Evolutionary conservation across 2,797 vertebrate genomes (phyloP).

Genomic region (Merluccius polli): DNA sequence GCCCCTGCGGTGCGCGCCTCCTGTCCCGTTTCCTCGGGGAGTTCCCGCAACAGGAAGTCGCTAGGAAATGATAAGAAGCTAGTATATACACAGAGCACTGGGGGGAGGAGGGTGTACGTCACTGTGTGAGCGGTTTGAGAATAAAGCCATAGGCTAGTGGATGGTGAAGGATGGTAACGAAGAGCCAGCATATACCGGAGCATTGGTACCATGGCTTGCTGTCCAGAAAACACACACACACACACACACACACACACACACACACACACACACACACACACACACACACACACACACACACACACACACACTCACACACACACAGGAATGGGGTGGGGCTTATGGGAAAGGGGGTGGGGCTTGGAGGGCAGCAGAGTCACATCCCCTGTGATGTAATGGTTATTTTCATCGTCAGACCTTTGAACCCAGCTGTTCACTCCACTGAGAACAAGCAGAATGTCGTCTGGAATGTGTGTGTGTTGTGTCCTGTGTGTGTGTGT

Average conservation of each 20-base stretch:
- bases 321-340: neutral
- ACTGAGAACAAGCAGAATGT: constrained; percentile 39
- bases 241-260: neutral
- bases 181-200: neutral
- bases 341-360: constrained; percentile 24
- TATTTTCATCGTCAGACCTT: constrained; percentile 40
- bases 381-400: constrained; percentile 43
- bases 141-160: neutral
- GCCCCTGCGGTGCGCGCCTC: neutral
- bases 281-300: too few species aligned
- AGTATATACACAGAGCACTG: neutral
- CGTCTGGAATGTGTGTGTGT: constrained; percentile 6
- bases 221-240: neutral
- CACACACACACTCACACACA: neutral
- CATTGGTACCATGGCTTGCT: neutral
- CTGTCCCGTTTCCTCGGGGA: neutral
- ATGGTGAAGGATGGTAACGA: neutral
- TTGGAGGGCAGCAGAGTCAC: constrained; percentile 12
- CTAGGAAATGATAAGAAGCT: neutral
- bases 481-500: constrained; percentile 5
- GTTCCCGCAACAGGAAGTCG: neutral
- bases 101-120: neutral
- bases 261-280: too few species aligned
- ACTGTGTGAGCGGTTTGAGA: neutral
- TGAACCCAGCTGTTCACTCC: constrained; percentile 29